Base-by-base conservation (phyloP, 2,113 vertebrate genomes). In the Muntiacus reevesi region DNA sequence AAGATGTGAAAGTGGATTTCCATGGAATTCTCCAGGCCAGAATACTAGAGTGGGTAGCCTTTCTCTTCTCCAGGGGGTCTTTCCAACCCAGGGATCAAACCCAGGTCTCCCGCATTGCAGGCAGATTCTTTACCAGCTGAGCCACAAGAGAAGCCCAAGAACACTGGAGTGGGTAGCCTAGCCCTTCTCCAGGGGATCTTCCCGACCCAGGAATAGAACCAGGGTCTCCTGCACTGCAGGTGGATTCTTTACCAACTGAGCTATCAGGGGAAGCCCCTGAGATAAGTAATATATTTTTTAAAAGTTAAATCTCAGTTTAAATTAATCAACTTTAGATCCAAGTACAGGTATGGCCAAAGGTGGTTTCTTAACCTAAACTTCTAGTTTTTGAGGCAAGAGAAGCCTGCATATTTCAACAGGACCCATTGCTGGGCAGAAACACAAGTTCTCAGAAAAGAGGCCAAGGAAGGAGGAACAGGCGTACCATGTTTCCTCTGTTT, bases 241-340 rank as follows among this genome's bases (percentile, higher is more conserved):
- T 1, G 5, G 67, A 40, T 40, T 40, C 67, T 74, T 74, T 74
- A 71, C 67, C 67, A 71, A 40, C n/a, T 71, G n/a, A 40, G n/a
- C 67, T 71, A 25, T 74, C 21, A 40, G 67, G n/a, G 10, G 36
- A 74, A 74, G 67, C 67, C n/a, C 36, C 67, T 40, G 40, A 74
- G 36, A 36, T 36, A 88, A 93, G 55, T 71, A 81, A 91, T 74
- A 59, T 62, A 50, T 94, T 92, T 67, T 25, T 0, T 17, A 89
- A 91, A 91, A 83, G 79, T 57, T 89, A 95, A 97, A 15, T 78
- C 55, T 92, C 94, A 83, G 81, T 81, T 96, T 95, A 93, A 91
- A 83, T 89, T 60, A 30, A 52, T 52, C 23, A 84, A 23, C 59
- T 94, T 43, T 93, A 94, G 47, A 59, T 79, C 43, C 25, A 89